Percentiles rank a stretch among this genome's conserved stretches.
Evolutionary conservation across 2,113 vertebrate species (phyloP).

Genomic region (Erythrolamprus reginae): DNA sequence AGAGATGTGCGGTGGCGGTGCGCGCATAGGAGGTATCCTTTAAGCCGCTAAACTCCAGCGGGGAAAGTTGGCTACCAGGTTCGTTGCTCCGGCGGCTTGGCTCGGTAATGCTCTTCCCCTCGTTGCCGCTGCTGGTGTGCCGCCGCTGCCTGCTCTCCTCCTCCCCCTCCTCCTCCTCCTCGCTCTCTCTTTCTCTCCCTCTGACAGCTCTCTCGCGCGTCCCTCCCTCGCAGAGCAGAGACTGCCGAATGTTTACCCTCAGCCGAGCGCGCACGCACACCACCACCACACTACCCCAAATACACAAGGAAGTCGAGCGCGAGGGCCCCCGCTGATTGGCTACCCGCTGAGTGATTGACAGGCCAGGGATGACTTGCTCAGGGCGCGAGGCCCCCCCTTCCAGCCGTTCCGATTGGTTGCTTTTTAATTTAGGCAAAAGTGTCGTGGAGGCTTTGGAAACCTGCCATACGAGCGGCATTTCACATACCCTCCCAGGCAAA

Average conservation of each 20-base stretch:
- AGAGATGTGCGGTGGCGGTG: slow-evolving; percentile 61
- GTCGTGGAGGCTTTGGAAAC: slow-evolving; percentile 64
- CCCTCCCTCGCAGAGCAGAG: slow-evolving; percentile 70
- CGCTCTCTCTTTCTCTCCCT: slow-evolving; percentile 47
- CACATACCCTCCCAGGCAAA: too few relatives aligned
- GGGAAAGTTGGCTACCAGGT: slow-evolving; percentile 72
- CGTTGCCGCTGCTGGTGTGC: slow-evolving; percentile 60
- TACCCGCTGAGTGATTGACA: slow-evolving; percentile 81
- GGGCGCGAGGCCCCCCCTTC: slow-evolving; percentile 81
- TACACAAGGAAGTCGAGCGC: slow-evolving; percentile 73
- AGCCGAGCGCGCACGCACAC: slow-evolving; percentile 75
- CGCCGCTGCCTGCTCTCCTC: slow-evolving; percentile 47
- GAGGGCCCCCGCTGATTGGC: slow-evolving; percentile 78
- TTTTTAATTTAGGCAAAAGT: slow-evolving; percentile 87
- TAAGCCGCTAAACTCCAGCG: slow-evolving; percentile 80
- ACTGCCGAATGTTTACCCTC: slow-evolving; percentile 86
- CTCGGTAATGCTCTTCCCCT: slow-evolving; percentile 41
- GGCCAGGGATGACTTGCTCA: slow-evolving; percentile 69
- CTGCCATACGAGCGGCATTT: too few relatives aligned
- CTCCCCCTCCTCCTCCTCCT: slow-evolving; percentile 17
- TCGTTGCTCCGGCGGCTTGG: slow-evolving; percentile 42
- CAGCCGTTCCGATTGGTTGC: slow-evolving; percentile 90
- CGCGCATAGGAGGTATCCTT: slow-evolving; percentile 68
- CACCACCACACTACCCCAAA: slow-evolving; percentile 80
- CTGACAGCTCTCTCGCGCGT: slow-evolving; percentile 67